These are phyloP conservation scores for Lithobates sylvaticus DNA, from an alignment of 2,797 vertebrate genomes.

Conservation along the genomic window DNA sequence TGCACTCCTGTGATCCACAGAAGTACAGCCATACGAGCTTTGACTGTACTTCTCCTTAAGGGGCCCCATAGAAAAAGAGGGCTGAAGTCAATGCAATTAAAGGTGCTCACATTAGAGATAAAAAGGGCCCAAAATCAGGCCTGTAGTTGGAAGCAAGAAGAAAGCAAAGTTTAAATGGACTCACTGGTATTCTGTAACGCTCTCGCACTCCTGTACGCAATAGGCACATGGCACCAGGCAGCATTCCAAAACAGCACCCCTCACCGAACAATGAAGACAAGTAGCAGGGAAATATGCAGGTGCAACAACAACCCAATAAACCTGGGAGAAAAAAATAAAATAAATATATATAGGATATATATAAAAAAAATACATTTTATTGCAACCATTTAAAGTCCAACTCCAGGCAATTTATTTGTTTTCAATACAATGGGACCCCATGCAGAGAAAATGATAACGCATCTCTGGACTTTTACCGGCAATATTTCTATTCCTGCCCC, in stretches of 20 bases:
- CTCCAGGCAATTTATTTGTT: too few species aligned
- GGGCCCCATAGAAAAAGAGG: neutral
- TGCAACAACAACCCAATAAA: constrained; percentile 2
- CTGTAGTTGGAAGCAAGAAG: too few species aligned
- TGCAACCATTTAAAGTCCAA: neutral
- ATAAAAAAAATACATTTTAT: too few species aligned
- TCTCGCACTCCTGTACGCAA: constrained; percentile 33
- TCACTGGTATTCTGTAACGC: constrained; percentile 47
- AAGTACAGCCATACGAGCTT: too few species aligned
- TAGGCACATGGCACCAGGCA: constrained; percentile 32
- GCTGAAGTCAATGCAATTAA: neutral
- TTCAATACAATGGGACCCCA: too few species aligned
- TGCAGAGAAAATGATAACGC: too few species aligned
- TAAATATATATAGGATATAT: too few species aligned
- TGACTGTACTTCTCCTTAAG: neutral
- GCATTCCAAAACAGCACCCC: constrained; percentile 25
- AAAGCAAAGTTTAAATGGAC: neutral
- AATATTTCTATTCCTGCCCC: too few species aligned
- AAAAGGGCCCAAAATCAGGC: too few species aligned
- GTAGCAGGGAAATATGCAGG: constrained; percentile 22
- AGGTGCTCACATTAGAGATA: neutral
- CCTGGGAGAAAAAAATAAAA: neutral
- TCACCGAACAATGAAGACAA: constrained; percentile 26
- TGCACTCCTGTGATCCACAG: too few species aligned
- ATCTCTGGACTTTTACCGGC: too few species aligned